Evolutionary conservation across 2,888 invertebrate genomes (phyloP).

Genomic region (Hirtodrosophila trivittata): DNA sequence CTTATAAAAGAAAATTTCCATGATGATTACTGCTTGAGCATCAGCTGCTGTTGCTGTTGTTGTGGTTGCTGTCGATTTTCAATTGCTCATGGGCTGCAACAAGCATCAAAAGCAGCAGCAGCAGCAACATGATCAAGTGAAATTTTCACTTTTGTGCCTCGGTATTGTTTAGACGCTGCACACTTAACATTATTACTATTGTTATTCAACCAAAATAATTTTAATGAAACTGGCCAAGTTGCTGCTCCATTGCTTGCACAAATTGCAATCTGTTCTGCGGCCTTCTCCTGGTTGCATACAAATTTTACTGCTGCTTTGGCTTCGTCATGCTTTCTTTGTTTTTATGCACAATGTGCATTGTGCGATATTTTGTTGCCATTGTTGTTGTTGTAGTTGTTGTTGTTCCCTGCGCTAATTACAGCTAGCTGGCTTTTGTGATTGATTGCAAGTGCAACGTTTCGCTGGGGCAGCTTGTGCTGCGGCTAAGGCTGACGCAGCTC

Average conservation of each 20-base stretch:
- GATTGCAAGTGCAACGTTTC: slow-evolving; percentile 72
- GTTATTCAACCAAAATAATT: slow-evolving; percentile 77
- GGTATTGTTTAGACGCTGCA: slow-evolving; percentile 49
- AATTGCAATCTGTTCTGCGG: slow-evolving; percentile 78
- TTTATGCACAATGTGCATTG: slow-evolving; percentile 67
- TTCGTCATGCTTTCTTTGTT: slow-evolving; percentile 76
- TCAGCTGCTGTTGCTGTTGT: slow-evolving; percentile 24
- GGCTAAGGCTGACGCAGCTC: slow-evolving; percentile 39
- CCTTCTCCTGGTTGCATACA: slow-evolving; percentile 54
- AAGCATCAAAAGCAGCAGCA: slow-evolving; percentile 6
- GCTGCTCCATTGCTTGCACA: slow-evolving; percentile 80
- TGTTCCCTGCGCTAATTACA: slow-evolving; percentile 80
- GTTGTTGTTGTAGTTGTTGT: slow-evolving; percentile 41
- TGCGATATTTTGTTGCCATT: slow-evolving; percentile 36
- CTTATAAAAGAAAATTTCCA: slow-evolving; percentile 50
- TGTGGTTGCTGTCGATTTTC: slow-evolving; percentile 45
- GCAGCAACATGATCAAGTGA: slow-evolving; percentile 46
- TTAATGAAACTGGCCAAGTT: slow-evolving; percentile 74
- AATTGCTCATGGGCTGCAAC: slow-evolving; percentile 51
- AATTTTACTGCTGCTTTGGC: slow-evolving; percentile 46
- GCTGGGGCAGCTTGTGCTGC: slow-evolving; percentile 33
- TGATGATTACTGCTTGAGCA: slow-evolving; percentile 34
- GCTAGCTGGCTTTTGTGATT: slow-evolving; percentile 70
- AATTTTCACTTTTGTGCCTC: slow-evolving; percentile 71
- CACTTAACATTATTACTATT: slow-evolving; percentile 74